A percentile compares a stretch with the other conserved stretches of the same genome.
These are phyloP conservation scores for Tiaroga cobitis DNA, from an alignment of 2,797 vertebrate species.

Conservation along the genomic window DNA sequence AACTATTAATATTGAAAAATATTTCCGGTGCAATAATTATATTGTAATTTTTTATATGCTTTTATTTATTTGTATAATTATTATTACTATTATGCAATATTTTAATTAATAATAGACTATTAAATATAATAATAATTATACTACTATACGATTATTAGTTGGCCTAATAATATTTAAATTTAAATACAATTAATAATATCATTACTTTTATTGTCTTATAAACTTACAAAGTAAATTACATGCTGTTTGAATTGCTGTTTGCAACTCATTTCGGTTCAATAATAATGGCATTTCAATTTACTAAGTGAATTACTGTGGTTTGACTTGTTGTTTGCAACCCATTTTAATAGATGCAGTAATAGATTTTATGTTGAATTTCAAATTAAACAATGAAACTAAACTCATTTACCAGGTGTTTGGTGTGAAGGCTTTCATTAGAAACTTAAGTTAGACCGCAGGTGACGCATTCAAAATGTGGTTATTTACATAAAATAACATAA, in stretches of 20 bases:
- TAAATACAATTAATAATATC: background rate
- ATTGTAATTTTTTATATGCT: background rate
- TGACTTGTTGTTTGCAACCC: background rate
- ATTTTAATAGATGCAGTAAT: background rate
- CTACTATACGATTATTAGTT: background rate
- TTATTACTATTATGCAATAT: too few relatives aligned
- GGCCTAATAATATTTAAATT: background rate
- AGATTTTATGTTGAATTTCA: background rate
- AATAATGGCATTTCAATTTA: background rate
- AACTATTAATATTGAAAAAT: too few relatives aligned
- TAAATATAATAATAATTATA: background rate
- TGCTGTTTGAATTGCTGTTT: background rate
- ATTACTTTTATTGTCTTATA: background rate
- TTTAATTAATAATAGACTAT: too few relatives aligned
- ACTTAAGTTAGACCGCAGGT: background rate
- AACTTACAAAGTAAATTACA: background rate
- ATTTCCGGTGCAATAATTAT: background rate
- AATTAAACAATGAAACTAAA: background rate
- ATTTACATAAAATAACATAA: background rate
- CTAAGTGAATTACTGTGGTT: background rate
- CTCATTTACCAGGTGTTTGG: background rate
- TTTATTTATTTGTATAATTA: background rate
- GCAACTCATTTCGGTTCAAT: too few relatives aligned
- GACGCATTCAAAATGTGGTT: background rate
- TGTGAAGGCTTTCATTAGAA: background rate